Base-by-base conservation (phyloP, 2,797 vertebrate species). In the Eptatretus atami region DNA sequence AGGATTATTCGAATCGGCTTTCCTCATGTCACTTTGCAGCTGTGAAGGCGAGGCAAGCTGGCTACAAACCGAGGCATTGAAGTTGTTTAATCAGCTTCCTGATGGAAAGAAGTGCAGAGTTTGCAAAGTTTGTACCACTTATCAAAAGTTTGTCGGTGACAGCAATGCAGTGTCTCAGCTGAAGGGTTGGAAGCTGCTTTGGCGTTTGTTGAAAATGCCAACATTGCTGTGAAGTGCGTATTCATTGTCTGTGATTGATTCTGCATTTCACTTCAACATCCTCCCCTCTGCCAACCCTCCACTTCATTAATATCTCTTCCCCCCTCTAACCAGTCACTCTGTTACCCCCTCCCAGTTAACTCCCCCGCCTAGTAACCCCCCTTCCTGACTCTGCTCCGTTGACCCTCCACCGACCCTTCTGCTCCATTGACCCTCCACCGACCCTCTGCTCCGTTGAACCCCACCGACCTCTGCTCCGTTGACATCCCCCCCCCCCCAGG, bases 141-240 rank as follows among this genome's bases (percentile, higher is more conserved):
- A 76, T 95, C 53, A 96, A 87, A 95, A 80, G 72, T 90, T 98
- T 76, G 90, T 95, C 66, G 94, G 82, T 0, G 92, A 98, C 53
- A 93, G 87, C 9, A 98, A 96, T 69, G 90, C 84, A 1, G 82
- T 96, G 66, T 85, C 84, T 74, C 92, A 98, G 64, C 75, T 98
- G 63, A 98, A 95, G 76, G 90, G 90, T 69, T 98, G 69, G 92
- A 98, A 75, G 85, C 87, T 54, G 84, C 81, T 0, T 76, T 92
- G 53, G 79, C 75, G 64, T 95, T 81, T 66, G 67, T 93, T 53
- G 80, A 84, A 73, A 90, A 82, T 68, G 87, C 90, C 31, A 81
- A 98, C 10, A 78, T 85, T 52, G 87, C 92, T 70, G 79, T 79
- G 67, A 96, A 83, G 92, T 95, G 78, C 83, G 86, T 66, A 25